Conservation (phyloP, 2,888 invertebrate genomes). For the Priapulus caudatus region DNA sequence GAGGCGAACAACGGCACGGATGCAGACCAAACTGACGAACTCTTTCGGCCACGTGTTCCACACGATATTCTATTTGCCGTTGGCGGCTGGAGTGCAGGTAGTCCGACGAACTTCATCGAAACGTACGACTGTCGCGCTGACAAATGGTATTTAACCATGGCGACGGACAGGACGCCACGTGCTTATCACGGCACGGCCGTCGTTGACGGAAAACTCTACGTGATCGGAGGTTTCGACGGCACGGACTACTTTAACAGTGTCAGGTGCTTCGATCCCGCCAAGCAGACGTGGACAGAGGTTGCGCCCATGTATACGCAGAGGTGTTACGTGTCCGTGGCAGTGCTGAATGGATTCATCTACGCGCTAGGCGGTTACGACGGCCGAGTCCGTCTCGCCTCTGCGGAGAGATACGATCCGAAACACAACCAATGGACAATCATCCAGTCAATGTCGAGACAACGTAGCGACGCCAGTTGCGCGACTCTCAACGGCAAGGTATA, state of each 20-base stretch:
- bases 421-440: conserved; percentile 64
- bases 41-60: conserved; percentile 56
- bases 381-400: conserved; percentile 69
- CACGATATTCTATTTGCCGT: conserved; percentile 43
- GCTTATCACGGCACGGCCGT: conserved; percentile 60
- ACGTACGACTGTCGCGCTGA: conserved; percentile 46
- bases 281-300: conserved; percentile 35
- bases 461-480: conserved; percentile 66
- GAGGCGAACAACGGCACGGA: conserved; percentile 7
- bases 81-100: conserved; percentile 55
- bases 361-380: conserved; percentile 40
- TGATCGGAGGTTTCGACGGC: conserved; percentile 43
- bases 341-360: conserved; percentile 33
- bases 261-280: conserved; percentile 34
- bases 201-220: conserved; percentile 35
- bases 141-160: conserved; percentile 58
- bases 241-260: conserved; percentile 39
- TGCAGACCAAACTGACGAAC: conserved; percentile 43
- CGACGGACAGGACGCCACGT: conserved; percentile 54
- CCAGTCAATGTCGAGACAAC: conserved; percentile 60
- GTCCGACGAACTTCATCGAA: conserved; percentile 54
- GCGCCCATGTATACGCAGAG: conserved; percentile 42
- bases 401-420: conserved; percentile 67
- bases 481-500: conserved; percentile 55
- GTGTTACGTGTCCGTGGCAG: conserved; percentile 52